Evolutionary conservation across 2,888 invertebrate genomes (phyloP), one percentile per base, ranked within the genome.

Genomic region (Busseola fusca): DNA sequence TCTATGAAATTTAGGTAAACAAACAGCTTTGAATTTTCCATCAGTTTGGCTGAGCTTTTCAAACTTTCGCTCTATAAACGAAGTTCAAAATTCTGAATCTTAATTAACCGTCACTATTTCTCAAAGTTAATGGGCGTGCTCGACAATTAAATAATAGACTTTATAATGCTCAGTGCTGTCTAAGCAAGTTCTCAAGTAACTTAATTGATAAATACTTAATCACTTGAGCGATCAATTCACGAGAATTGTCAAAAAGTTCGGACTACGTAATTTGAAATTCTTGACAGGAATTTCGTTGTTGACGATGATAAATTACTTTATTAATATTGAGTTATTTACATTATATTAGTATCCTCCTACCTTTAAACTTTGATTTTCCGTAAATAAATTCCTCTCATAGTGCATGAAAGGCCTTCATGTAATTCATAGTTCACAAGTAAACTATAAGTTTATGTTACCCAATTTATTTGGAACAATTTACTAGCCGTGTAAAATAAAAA

Each of bases 171-270:
- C 71, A 56, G n/a, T 69, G 34, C 57, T 60, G 30, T 66, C 37
- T 42, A 42, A 30, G 42, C 52, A 69, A 78, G 48, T 76, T 74
- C 48, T 56, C 37, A 64, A 80, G 50, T 57, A 62, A 64, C 68
- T 72, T 83, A 74, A 84, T 85, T 83, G 74, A 74, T 81, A 78
- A 83, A 85, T 76, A 83, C 69, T 83, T 76, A 64, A 76, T 76
- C 65, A 71, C 68, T 77, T 62, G 16, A 68, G 72, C 67, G 65
- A 81, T 82, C 70, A 79, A 76, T 80, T 80, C 64, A 54, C 25
- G 56, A 52, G 63, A 50, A 75, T 73, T 76, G 69, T 71, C 73
- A 83, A 74, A 83, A 81, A 85, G 76, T 85, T 85, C n/a, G 48
- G n/a, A 63, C 71, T 72, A 83, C 68, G 74, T 74, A 62, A 83